These are phyloP conservation scores for Marmota monax DNA, from an alignment of 2,113 vertebrate genomes.

Conservation along the genomic window DNA sequence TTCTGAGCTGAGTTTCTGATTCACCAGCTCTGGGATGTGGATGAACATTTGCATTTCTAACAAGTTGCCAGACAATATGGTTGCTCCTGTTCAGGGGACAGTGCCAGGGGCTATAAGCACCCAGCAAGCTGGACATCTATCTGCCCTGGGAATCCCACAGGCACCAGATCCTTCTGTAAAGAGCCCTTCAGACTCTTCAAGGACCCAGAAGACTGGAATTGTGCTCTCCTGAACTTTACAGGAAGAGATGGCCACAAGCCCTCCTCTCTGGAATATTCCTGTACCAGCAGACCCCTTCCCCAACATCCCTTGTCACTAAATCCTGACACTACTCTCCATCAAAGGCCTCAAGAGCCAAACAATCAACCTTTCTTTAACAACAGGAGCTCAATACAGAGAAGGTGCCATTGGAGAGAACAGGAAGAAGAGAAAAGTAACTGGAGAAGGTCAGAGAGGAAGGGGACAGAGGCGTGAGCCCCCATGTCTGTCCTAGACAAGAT, in stretches of 20 bases:
- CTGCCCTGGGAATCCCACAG: too few relatives aligned
- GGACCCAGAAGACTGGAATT: background rate
- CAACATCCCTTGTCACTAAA: background rate
- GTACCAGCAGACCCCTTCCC: background rate
- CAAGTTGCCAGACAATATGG: background rate
- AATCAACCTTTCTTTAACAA: constrained; percentile 58
- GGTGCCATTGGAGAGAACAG: background rate
- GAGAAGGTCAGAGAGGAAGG: constrained; percentile 65
- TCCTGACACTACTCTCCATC: background rate
- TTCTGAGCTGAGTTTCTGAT: background rate
- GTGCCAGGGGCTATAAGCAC: background rate
- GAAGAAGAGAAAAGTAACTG: constrained; percentile 20
- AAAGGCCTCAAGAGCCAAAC: constrained; percentile 7
- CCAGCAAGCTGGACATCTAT: too few relatives aligned
- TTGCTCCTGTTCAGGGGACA: background rate
- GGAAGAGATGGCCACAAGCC: background rate
- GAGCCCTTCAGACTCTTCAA: background rate
- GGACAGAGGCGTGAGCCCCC: background rate
- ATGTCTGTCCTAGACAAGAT: background rate
- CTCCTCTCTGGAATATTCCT: background rate
- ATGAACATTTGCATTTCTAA: background rate
- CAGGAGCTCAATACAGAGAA: background rate
- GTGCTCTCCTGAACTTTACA: background rate
- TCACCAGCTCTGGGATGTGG: background rate
- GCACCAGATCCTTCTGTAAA: too few relatives aligned